Conservation (phyloP, 2,797 vertebrate species). For the Serranus cabrilla region DNA sequence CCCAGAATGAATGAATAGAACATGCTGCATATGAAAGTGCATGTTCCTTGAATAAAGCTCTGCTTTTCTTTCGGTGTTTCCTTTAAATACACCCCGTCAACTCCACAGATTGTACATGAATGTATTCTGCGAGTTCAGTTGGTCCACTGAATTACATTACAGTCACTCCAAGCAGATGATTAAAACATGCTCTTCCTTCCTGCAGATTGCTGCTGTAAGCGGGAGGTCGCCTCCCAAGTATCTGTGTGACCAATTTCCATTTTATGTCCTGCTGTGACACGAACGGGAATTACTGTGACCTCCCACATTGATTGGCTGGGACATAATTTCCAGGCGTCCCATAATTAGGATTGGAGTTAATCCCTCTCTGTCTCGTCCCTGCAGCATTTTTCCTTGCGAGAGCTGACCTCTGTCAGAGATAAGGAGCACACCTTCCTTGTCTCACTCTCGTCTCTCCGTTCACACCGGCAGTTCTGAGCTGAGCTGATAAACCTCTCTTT, state of each 20-base stretch:
- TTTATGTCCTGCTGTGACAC: slow-evolving; percentile 67
- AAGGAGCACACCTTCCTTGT: slow-evolving; percentile 76
- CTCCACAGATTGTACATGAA: slow-evolving; percentile 28
- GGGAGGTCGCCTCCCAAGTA: slow-evolving; percentile 52
- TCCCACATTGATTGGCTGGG: slow-evolving; percentile 78
- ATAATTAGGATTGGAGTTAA: slow-evolving; percentile 83
- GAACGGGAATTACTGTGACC: slow-evolving; percentile 76
- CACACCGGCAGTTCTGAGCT: slow-evolving; percentile 59
- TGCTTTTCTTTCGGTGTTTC: too few relatives aligned
- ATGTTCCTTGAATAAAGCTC: too few relatives aligned
- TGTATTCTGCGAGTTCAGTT: slow-evolving; percentile 36
- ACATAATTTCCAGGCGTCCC: slow-evolving; percentile 75
- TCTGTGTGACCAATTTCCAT: slow-evolving; percentile 68
- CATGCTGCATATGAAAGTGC: too few relatives aligned
- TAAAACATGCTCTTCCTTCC: slow-evolving; percentile 62
- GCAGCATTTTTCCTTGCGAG: slow-evolving; percentile 72
- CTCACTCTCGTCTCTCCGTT: slow-evolving; percentile 48
- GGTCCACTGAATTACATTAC: slow-evolving; percentile 58
- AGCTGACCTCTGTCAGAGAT: slow-evolving; percentile 83
- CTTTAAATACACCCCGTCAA: not conserved
- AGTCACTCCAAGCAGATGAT: slow-evolving; percentile 59
- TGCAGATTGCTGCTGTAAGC: slow-evolving; percentile 53
- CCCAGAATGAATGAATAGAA: too few relatives aligned
- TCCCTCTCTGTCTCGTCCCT: slow-evolving; percentile 77
- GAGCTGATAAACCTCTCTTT: slow-evolving; percentile 74